Evolutionary conservation across 2,888 invertebrate species (phyloP).

Genomic region (Blomia tropicalis): DNA sequence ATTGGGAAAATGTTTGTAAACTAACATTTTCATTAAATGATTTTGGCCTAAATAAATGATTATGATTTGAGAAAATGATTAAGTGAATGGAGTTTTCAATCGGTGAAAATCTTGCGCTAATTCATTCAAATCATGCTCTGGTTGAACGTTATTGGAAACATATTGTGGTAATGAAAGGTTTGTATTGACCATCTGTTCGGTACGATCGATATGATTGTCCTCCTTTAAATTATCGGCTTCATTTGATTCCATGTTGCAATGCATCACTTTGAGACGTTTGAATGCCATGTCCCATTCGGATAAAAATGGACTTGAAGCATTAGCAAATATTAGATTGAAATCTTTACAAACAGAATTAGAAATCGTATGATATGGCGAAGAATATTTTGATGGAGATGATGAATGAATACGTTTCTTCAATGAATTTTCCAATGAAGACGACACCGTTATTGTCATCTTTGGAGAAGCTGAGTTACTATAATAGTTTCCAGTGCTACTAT

Average conservation of each 20-base stretch:
- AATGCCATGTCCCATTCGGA: conserved; percentile 19
- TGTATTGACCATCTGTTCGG: not conserved
- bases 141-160: not conserved
- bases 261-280: conserved; percentile 20
- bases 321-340: not conserved
- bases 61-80: too few relatives aligned
- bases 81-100: conserved; percentile 23
- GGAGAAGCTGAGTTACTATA: conserved; percentile 3
- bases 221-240: not conserved
- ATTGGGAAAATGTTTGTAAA: too few relatives aligned
- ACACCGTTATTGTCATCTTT: not conserved
- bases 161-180: not conserved
- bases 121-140: conserved; percentile 18
- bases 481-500: conserved; percentile 1
- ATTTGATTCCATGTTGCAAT: conserved; percentile 1
- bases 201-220: not conserved
- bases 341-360: not conserved
- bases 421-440: not conserved
- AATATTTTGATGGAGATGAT: conserved; percentile 4
- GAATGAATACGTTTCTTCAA: conserved; percentile 9
- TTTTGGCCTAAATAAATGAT: too few relatives aligned
- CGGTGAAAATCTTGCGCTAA: conserved; percentile 21
- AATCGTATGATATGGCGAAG: conserved; percentile 4
- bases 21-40: too few relatives aligned
- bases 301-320: not conserved